Base-by-base conservation (phyloP, 2,113 vertebrate genomes). In the Toxotes chatareus region DNA sequence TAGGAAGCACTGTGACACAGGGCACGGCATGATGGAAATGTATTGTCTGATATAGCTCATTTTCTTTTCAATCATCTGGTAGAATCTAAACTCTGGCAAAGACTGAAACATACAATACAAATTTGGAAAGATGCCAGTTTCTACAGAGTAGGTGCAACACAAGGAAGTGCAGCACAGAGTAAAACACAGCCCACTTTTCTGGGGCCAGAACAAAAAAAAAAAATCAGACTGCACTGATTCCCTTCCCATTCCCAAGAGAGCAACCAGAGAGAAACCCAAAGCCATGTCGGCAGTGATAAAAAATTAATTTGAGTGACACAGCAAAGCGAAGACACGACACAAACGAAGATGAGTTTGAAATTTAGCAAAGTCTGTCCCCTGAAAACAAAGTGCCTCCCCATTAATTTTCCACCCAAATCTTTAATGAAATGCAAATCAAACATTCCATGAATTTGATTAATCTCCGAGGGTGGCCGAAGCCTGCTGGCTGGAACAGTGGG, bases 391-490 rank as follows among this genome's bases (percentile, higher is more conserved):
- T 78, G 73, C 65, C 84, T 87, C 80, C 81, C 83, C 17, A 79
- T 90, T 91, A 73, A 91, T 90, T 92, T 89, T 65, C 79, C 75
- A 38, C 55, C 80, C 73, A 76, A 88, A 88, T 87, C 40, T 88
- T 84, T 92, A 93, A 93, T 93, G 89, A 91, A 92, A 93, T 95
- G 91, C 82, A 92, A 93, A 94, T 92, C 89, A 92, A 92, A 90
- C 86, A 82, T 86, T 89, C 79, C 56, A 19, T 85, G 87, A 91
- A 91, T 92, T 85, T 89, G 91, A 93, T 94, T 91, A 93, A 93
- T 91, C 93, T 87, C 92, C 40, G 49, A 89, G 85, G 93, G 91
- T 88, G 90, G 90, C 83, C 66, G 27, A 55, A 68, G 85, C 89
- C 90, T 71, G 92, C 89, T 87, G 90, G 73, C 87, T 85, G 73